Evolutionary conservation across 2,113 vertebrate species (phyloP), one percentile per base, ranked within the genome.

Genomic region (Isichthys henryi): DNA sequence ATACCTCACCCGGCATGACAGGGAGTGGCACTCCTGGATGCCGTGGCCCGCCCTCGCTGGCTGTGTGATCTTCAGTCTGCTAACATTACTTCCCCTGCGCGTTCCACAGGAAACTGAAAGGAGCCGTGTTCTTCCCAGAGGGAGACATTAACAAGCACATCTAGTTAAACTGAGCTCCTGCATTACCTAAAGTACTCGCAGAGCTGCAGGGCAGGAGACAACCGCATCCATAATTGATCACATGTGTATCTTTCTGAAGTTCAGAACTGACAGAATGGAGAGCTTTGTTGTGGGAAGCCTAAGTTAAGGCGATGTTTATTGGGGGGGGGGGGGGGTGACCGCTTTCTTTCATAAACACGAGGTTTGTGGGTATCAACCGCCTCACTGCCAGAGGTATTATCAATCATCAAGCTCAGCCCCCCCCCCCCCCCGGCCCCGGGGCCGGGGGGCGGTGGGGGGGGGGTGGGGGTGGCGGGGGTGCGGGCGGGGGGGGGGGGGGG

Each of bases 61-160:
- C 74, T n/a, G 89, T 91, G 82, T 92, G 86, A 92, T 93, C 91
- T 93, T 56, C 88, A 17, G 91, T 92, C 92, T 90, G 89, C 86
- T 91, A 91, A 92, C 90, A 93, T 92, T 88, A 90, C 89, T 91
- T 91, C 88, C 90, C 70, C 87, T 91, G 87, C 46, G 82, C 46
- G 88, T 90, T 92, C 89, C 88, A 89, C 90, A 90, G 91, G 92
- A 94, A 91, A 90, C 91, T 90, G 88, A 91, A 91, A 93, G 91
- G 90, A 93, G 88, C 89, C 74, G 87, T 83, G 91, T 52, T 91
- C 91, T 93, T 95, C 96, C 95, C 96, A 95, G 92, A 91, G 95
- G 95, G 95, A 95, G 91, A 94, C 95, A 96, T 96, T 96, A 96
- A 96, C 95, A 96, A 96, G 94, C 95, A 95, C 95, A 96, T 96